Percentiles rank a stretch among this genome's conserved stretches.
Conservation (phyloP, 2,888 invertebrate genomes). For the Brachylomia viminalis region DNA sequence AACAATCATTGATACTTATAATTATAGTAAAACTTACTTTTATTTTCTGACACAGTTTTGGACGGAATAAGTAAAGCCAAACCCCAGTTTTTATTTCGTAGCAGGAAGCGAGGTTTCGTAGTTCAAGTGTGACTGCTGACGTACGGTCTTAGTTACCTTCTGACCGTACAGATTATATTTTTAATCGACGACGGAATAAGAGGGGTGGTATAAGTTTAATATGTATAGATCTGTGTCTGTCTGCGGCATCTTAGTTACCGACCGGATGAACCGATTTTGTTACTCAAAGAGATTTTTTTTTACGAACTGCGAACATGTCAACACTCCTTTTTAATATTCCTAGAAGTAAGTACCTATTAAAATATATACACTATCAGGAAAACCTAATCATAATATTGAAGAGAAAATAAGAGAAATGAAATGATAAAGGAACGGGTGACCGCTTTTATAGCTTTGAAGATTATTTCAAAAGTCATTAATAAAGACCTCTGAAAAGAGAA, state of each 20-base stretch:
- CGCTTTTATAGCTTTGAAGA: slow-evolving; percentile 15
- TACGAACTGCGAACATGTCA: background rate
- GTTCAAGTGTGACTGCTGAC: background rate
- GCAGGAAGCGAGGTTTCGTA: background rate
- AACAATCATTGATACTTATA: slow-evolving; percentile 23
- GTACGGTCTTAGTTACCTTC: no score
- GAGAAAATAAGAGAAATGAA: slow-evolving; percentile 15
- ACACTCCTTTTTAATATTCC: background rate
- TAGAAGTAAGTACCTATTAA: background rate
- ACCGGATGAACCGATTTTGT: no score
- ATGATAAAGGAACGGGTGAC: slow-evolving; percentile 6
- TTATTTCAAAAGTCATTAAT: slow-evolving; percentile 32
- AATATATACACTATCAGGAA: slow-evolving; percentile 1
- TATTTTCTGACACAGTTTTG: background rate
- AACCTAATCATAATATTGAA: slow-evolving; percentile 7
- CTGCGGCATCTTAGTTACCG: no score
- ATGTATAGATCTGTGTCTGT: no score
- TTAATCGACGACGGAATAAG: no score
- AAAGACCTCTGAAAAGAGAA: slow-evolving; percentile 1
- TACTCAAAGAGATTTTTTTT: background rate
- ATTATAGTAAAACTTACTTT: background rate
- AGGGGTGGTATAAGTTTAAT: no score
- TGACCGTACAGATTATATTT: no score
- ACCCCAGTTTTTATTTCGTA: background rate
- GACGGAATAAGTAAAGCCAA: background rate